These are phyloP conservation scores for Villa cingulata DNA, from an alignment of 2,888 invertebrate species.

Conservation along the genomic window DNA sequence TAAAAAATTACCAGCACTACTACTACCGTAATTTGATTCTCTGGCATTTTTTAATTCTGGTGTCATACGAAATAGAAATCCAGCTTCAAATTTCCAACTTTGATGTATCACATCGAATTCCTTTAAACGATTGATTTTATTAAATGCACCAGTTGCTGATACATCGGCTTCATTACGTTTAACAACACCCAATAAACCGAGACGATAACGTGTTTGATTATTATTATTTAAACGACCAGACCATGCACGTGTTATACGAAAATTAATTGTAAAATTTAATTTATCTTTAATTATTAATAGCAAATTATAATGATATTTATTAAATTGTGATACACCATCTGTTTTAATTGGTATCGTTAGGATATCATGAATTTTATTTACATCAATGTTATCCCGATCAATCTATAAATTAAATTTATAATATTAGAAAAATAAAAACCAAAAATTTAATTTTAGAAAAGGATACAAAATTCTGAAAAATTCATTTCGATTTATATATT, in stretches of 20 bases:
- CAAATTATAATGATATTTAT: slow-evolving; percentile 28
- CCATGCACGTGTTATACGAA: slow-evolving; percentile 31
- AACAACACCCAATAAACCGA: slow-evolving; percentile 28
- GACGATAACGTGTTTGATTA: slow-evolving; percentile 25
- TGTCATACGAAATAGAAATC: slow-evolving; percentile 30
- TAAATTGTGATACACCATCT: slow-evolving; percentile 25
- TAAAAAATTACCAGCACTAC: slow-evolving; percentile 23
- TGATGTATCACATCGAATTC: slow-evolving; percentile 30
- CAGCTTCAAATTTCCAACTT: slow-evolving; percentile 30
- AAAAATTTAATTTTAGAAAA: slow-evolving; percentile 11
- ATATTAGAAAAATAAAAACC: not conserved
- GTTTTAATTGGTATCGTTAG: slow-evolving; percentile 21
- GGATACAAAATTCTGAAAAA: slow-evolving; percentile 19
- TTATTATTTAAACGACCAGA: slow-evolving; percentile 28
- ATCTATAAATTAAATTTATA: slow-evolving; percentile 24
- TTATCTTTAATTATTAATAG: slow-evolving; percentile 21
- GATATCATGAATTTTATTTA: slow-evolving; percentile 21
- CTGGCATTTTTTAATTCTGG: slow-evolving; percentile 23
- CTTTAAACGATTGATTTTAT: slow-evolving; percentile 27
- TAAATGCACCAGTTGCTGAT: slow-evolving; percentile 28
- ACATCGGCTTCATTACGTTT: slow-evolving; percentile 31
- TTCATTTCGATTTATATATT: slow-evolving; percentile 14
- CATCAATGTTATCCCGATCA: slow-evolving; percentile 26
- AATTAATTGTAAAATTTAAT: slow-evolving; percentile 28
- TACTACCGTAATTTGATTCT: slow-evolving; percentile 5